These are phyloP conservation scores for Channallabes apus DNA, from an alignment of 2,797 vertebrate species.

Conservation along the genomic window DNA sequence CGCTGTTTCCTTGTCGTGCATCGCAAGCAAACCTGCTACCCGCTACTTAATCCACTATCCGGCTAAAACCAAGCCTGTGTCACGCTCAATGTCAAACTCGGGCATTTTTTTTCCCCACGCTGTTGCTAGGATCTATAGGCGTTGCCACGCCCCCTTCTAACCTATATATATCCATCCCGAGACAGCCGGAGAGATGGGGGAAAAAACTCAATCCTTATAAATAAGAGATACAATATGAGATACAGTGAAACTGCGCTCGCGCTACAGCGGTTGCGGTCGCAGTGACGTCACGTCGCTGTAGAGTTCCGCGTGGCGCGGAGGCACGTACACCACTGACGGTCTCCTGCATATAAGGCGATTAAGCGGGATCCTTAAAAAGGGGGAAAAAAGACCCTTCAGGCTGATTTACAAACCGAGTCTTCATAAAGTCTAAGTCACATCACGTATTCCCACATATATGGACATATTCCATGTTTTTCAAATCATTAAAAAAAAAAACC, in stretches of 20 bases:
- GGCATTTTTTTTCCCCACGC: neutral
- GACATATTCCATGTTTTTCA: neutral
- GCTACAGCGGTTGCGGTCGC: neutral
- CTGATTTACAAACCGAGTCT: neutral
- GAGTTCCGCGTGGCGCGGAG: slow-evolving; percentile 23
- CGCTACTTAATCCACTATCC: neutral
- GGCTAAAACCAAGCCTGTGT: neutral
- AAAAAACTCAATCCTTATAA: neutral
- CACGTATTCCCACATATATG: no score
- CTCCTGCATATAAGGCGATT: no score
- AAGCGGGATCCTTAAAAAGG: neutral
- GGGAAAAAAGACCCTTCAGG: neutral
- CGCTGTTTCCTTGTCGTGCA: neutral
- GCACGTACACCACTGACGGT: slow-evolving; percentile 47
- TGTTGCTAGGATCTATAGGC: neutral
- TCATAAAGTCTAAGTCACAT: neutral
- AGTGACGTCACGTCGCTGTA: slow-evolving; percentile 10
- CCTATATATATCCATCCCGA: neutral
- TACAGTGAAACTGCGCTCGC: neutral
- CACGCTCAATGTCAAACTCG: neutral
- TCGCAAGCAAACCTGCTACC: neutral
- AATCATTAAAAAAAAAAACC: neutral
- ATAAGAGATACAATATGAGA: neutral
- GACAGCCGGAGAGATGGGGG: no score
- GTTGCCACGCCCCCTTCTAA: slow-evolving; percentile 11